phyloP scores from a whole-genome alignment of 2,888 invertebrate genomes.

The Leptinotarsa rubiginosa region DNA sequence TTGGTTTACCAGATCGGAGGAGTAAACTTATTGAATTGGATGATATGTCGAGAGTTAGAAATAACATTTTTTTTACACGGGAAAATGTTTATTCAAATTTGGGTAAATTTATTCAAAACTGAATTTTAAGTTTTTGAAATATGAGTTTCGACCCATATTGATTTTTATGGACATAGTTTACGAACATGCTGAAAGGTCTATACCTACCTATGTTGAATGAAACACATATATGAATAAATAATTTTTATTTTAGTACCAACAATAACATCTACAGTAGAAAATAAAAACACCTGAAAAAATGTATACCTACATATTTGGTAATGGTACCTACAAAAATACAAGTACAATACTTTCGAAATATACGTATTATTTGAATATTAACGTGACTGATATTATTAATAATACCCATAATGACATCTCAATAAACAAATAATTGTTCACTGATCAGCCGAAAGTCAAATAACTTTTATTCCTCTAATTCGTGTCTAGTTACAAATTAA shows the following conservation, averaged over 20 bases:
- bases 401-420: not conserved
- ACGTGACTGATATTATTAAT: not conserved
- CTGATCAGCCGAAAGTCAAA: not conserved
- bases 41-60: too few relatives aligned
- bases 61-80: too few relatives aligned
- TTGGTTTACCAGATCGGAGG: too few relatives aligned
- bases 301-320: slow-evolving; percentile 11
- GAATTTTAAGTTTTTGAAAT: too few relatives aligned
- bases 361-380: not conserved
- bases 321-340: slow-evolving; percentile 13
- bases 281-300: not conserved
- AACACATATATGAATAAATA: not conserved
- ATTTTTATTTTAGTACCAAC: slow-evolving; percentile 6
- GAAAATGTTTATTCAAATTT: too few relatives aligned
- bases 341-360: not conserved
- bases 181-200: too few relatives aligned
- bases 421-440: not conserved
- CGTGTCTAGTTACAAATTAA: not conserved
- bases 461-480: not conserved
- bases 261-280: slow-evolving; percentile 3
- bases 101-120: too few relatives aligned
- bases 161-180: too few relatives aligned
- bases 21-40: too few relatives aligned
- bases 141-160: too few relatives aligned
- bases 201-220: not conserved